Base-by-base conservation (phyloP, 1,140 invertebrate genomes). In the Drosophila baimaii region DNA sequence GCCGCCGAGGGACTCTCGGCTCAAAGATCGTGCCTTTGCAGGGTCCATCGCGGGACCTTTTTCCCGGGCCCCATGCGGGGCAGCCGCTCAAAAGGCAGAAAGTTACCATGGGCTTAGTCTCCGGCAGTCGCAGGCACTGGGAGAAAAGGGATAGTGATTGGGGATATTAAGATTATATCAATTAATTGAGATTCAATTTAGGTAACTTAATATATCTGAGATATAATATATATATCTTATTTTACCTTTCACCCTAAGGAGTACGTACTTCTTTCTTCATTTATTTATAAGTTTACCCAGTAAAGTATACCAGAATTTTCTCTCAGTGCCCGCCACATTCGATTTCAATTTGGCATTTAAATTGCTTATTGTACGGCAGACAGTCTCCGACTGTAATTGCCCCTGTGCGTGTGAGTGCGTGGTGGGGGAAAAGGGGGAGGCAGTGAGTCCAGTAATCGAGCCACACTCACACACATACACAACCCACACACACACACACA, bases 261-360 rank as follows among this genome's bases (percentile, higher is more conserved):
- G 6, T 15, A 13, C 7, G 12, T 2, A 15, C 2, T 0, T 6
- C 6, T 0, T 23, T 21, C 5, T 2, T 21, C 7, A 39, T 41
- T 6, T 13, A 7, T n/a, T n/a, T n/a, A n/a, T n/a, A n/a, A n/a
- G n/a, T n/a, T n/a, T n/a, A n/a, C n/a, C n/a, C n/a, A n/a, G n/a
- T n/a, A n/a, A n/a, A n/a, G n/a, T n/a, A n/a, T n/a, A n/a, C n/a
- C n/a, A n/a, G n/a, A n/a, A n/a, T n/a, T n/a, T 49, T 37, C 19
- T 7, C 31, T 35, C 59, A 49, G 43, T 64, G 64, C n/a, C 6
- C 2, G 25, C 41, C 54, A 46, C 33, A 69, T 77, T 70, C 47
- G 44, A 77, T 77, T 77, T 76, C 75, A 57, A 77, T 70, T 70
- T 77, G 64, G 37, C 57, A 62, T 77, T 77, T 70, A 49, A 57